A percentile compares a stretch with the other conserved stretches of the same genome.
Evolutionary conservation across 2,113 vertebrate genomes (phyloP).

Genomic region (Bagarius yarrelli): DNA sequence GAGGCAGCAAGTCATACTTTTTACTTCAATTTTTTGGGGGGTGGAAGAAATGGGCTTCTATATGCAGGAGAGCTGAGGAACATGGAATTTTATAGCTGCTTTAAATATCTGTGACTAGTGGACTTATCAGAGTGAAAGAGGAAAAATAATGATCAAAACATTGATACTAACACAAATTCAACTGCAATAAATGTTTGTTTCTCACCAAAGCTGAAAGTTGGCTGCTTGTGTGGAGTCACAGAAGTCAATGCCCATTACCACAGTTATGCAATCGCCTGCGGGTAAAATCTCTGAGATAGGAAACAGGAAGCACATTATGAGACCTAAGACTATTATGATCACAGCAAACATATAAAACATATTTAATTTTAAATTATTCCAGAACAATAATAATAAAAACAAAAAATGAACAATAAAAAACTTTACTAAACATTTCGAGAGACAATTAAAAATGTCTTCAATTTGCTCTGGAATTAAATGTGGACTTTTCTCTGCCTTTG

Average conservation of each 20-base stretch:
- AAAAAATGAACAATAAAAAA: not conserved
- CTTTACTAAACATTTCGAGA: not conserved
- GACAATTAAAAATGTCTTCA: not conserved
- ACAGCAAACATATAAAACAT: not conserved
- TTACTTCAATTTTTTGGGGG: too few relatives aligned
- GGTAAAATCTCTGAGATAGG: constrained; percentile 77
- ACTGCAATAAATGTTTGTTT: not conserved
- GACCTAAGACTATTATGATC: not conserved
- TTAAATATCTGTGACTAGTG: not conserved
- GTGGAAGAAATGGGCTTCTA: too few relatives aligned
- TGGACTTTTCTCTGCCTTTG: not conserved
- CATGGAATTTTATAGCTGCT: not conserved
- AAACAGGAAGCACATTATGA: not conserved
- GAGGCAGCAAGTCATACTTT: too few relatives aligned
- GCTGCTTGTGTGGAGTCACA: constrained; percentile 95
- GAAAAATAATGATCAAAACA: not conserved
- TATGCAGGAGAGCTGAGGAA: not conserved
- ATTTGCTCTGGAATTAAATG: too few relatives aligned
- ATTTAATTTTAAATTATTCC: too few relatives aligned
- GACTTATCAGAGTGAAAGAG: not conserved
- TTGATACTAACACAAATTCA: not conserved
- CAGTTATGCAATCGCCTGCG: constrained; percentile 75
- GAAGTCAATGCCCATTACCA: constrained; percentile 94
- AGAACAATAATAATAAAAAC: not conserved
- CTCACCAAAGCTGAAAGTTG: constrained; percentile 97